phyloP scores from a whole-genome alignment of 2,888 invertebrate genomes.

The Apotomis betuletana region DNA sequence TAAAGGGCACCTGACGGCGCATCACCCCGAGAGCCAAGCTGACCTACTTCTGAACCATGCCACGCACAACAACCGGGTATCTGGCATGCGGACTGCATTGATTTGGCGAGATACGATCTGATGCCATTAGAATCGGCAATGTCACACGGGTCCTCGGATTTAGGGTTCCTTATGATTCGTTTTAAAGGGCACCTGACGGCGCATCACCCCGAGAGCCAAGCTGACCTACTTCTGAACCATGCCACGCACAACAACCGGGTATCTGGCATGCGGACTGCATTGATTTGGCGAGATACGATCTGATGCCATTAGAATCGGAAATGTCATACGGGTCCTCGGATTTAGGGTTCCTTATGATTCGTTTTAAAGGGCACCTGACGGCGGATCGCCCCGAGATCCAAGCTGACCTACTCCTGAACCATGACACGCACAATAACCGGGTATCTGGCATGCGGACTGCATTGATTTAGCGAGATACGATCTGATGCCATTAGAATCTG shows the following conservation, averaged over 20 bases:
- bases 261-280: constrained; percentile 24
- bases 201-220: too few species aligned
- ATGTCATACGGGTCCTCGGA: not conserved
- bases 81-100: constrained; percentile 29
- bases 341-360: not conserved
- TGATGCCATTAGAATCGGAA: constrained; percentile 17
- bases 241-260: constrained; percentile 24
- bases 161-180: not conserved
- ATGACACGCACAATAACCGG: constrained; percentile 19
- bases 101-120: constrained; percentile 34
- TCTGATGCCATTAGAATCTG: too few species aligned
- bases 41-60: constrained; percentile 13
- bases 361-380: too few species aligned
- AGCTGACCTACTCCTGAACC: constrained; percentile 5
- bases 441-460: too few species aligned
- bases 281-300: constrained; percentile 37
- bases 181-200: too few species aligned
- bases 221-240: constrained; percentile 7
- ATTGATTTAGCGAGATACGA: too few species aligned
- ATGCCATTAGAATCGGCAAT: constrained; percentile 14
- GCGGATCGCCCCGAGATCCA: too few species aligned
- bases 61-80: constrained; percentile 21
- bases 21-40: not conserved
- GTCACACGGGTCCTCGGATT: not conserved
- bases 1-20: too few species aligned